Evolutionary conservation across 2,113 vertebrate species (phyloP).

Genomic region (Nothocercus julius): DNA sequence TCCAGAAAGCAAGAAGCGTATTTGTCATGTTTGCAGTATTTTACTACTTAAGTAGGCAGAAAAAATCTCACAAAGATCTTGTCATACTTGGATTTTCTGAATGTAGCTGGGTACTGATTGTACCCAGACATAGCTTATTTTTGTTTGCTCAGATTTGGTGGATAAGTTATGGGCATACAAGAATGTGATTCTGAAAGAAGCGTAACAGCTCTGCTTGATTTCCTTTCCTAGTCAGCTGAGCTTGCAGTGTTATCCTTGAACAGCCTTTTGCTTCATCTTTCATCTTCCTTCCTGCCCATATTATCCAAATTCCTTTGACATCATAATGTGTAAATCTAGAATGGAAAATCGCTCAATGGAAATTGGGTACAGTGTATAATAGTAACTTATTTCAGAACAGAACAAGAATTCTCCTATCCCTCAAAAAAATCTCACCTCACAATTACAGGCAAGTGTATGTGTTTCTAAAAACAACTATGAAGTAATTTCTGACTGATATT

Average conservation of each 20-base stretch:
- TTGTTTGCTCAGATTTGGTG: not conserved
- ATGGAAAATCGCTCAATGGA: not conserved
- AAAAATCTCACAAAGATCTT: not conserved
- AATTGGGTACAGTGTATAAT: fast-evolving
- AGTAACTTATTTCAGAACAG: not conserved
- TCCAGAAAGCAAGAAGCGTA: not conserved
- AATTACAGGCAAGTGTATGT: not conserved
- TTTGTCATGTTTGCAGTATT: not conserved
- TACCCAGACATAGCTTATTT: not conserved
- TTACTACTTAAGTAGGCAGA: not conserved
- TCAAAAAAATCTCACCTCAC: not conserved
- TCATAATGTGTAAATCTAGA: not conserved
- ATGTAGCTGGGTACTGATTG: not conserved
- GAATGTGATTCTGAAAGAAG: not conserved
- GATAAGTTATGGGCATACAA: not conserved
- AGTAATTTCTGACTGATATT: fast-evolving
- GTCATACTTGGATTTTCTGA: not conserved
- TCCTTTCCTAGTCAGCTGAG: not conserved
- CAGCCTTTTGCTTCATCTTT: not conserved
- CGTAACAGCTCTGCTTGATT: not conserved
- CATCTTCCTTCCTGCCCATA: not conserved
- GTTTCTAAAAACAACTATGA: not conserved
- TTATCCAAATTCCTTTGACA: not conserved
- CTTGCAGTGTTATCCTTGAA: not conserved
- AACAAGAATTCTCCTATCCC: not conserved